Evolutionary conservation across 2,888 invertebrate genomes (phyloP).

Genomic region (Pseudococcus jackbeardsleyi): DNA sequence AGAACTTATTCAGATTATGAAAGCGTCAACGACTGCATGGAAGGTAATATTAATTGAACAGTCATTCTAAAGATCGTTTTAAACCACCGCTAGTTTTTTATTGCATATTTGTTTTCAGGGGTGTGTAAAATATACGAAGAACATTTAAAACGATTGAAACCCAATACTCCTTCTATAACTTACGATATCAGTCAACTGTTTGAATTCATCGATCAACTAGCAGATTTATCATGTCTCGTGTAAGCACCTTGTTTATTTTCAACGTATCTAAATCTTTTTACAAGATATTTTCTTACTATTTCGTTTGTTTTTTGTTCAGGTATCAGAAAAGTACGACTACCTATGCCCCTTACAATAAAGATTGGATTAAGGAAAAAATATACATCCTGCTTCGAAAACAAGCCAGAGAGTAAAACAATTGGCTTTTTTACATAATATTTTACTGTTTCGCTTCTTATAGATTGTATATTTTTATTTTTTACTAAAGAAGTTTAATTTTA

Average conservation of each 20-base stretch:
- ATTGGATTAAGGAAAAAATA: constrained; percentile 99
- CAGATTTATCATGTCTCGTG: constrained; percentile 95
- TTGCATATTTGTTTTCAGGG: constrained; percentile 71
- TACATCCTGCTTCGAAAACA: constrained; percentile 90
- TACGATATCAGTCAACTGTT: constrained; percentile 98
- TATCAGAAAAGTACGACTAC: constrained; percentile 94
- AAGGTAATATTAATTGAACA: constrained; percentile 76
- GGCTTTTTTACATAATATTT: background rate
- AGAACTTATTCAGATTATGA: constrained; percentile 99
- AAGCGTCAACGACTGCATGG: constrained; percentile 97
- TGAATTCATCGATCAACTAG: constrained; percentile 95
- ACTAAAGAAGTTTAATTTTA: constrained; percentile 9
- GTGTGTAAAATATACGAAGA: constrained; percentile 99
- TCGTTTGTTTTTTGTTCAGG: constrained; percentile 68
- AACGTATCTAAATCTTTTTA: background rate
- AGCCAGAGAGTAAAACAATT: constrained; percentile 72
- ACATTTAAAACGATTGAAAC: constrained; percentile 94
- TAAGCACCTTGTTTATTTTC: constrained; percentile 71
- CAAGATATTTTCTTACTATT: background rate
- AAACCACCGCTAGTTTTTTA: background rate
- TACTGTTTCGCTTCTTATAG: constrained; percentile 27
- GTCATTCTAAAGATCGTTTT: no score
- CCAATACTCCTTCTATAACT: constrained; percentile 95
- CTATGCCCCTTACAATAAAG: constrained; percentile 98
- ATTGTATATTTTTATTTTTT: constrained; percentile 50